Base-by-base conservation (phyloP, 1,140 invertebrate species). In the Drosophila pruinosa region DNA sequence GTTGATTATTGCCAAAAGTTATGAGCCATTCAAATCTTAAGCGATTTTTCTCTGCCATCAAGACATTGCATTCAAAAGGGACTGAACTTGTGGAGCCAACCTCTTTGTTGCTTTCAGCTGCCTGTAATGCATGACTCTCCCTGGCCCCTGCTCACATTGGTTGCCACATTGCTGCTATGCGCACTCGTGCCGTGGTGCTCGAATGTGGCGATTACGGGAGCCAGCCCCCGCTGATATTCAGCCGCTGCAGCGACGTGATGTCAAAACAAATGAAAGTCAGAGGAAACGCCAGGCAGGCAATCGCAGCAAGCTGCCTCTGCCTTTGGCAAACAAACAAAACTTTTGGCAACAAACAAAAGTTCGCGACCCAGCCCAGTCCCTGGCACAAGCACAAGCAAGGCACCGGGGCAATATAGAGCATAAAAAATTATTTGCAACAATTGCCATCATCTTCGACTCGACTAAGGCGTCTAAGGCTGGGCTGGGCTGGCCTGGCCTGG, bases 401-500 rank as follows among this genome's bases (percentile, higher is more conserved):
- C 57, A 64, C 47, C 57, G 47, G 74, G 65, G 82, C 77, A 78
- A 63, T 71, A 72, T 56, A 47, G 58, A 82, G 70, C 74, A 89
- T 89, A 83, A 79, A 72, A 88, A 88, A 88, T 88, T 76, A 88
- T 89, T 88, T 83, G 83, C 83, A 89, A 83, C 78, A 89, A 88
- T 89, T 88, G 83, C 75, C 83, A 63, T 89, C 83, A 76, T 78
- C 74, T 81, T 73, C 54, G 34, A 58, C 24, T 34, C 1, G 21
- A 8, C 53, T 26, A 14, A 19, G 31, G 26, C 8, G 5, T n/a
- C 36, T 52, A 12, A 4, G 41, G n/a, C 19, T 24, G n/a, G 38
- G 3, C 17, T 28, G 21, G 22, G 31, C 22, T 19, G 38, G 38
- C 39, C 0, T 4, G 8, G 15, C 5, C 38, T 41, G 54, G 14